These are phyloP conservation scores for Prenolepis imparis DNA, from an alignment of 2,888 invertebrate species.

Conservation along the genomic window DNA sequence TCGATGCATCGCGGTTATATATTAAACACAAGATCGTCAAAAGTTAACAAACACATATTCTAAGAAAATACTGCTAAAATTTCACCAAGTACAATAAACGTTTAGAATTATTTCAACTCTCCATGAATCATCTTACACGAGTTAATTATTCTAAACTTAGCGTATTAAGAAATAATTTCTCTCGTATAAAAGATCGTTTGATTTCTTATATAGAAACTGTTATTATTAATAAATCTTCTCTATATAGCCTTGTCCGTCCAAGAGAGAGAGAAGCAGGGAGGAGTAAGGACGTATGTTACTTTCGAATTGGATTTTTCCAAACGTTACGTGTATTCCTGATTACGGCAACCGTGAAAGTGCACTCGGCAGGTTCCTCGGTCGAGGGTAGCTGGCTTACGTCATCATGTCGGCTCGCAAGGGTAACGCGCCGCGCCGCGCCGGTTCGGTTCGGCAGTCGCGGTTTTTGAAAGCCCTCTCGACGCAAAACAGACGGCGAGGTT, in stretches of 20 bases:
- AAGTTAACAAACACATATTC: neutral
- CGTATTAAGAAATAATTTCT: neutral
- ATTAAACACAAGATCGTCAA: constrained; percentile 21
- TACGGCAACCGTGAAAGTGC: constrained; percentile 69
- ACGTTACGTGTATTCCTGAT: neutral
- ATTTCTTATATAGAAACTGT: neutral
- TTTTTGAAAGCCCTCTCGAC: constrained; percentile 82
- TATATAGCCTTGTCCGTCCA: neutral
- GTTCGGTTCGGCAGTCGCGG: constrained; percentile 80
- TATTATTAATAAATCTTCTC: neutral
- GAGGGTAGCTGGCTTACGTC: constrained; percentile 64
- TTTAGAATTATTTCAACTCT: neutral
- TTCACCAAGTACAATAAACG: neutral
- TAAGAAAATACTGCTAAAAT: neutral
- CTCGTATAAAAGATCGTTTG: neutral
- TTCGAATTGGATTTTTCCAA: constrained; percentile 2
- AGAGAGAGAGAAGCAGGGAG: neutral
- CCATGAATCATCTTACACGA: neutral
- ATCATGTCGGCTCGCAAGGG: constrained; percentile 70
- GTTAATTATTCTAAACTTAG: neutral
- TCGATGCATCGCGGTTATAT: constrained; percentile 23
- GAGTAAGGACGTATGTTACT: neutral
- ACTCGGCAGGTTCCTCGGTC: constrained; percentile 61
- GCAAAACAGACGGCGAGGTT: constrained; percentile 78
- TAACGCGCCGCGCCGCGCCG: constrained; percentile 33